Evolutionary conservation across 2,113 vertebrate genomes (phyloP).

Genomic region (Morone saxatilis): DNA sequence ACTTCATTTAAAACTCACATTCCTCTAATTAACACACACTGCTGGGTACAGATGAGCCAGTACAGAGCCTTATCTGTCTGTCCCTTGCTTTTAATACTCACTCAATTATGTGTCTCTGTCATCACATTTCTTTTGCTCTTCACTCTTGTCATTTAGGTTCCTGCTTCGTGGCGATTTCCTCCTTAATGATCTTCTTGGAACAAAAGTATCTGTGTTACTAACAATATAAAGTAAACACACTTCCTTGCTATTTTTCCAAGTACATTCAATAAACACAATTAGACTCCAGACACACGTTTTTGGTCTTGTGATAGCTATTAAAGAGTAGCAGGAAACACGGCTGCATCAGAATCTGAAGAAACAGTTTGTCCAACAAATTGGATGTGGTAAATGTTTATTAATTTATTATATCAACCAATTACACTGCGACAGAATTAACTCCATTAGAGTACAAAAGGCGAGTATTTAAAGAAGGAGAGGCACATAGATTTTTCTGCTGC

Average conservation of each 20-base stretch:
- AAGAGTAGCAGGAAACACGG: constrained; percentile 67
- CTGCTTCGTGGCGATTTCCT: constrained; percentile 13
- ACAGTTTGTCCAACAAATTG: constrained; percentile 83
- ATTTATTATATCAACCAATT: constrained; percentile 80
- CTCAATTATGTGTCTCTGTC: constrained; percentile 58
- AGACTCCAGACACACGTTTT: constrained; percentile 33
- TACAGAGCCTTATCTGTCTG: constrained; percentile 71
- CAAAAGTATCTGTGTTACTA: constrained; percentile 1
- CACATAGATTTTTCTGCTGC: constrained; percentile 52
- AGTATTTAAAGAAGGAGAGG: constrained; percentile 64
- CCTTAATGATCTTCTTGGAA: not conserved
- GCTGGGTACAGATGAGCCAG: constrained; percentile 75
- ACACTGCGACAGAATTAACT: constrained; percentile 76
- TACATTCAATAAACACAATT: constrained; percentile 48
- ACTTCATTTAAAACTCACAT: constrained; percentile 81
- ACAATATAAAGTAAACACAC: constrained; percentile 34
- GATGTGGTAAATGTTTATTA: constrained; percentile 74
- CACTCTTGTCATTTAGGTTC: constrained; percentile 35
- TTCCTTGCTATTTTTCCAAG: not conserved
- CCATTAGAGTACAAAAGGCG: constrained; percentile 62
- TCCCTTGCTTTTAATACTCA: constrained; percentile 47
- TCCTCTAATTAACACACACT: constrained; percentile 81
- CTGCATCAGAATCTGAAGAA: constrained; percentile 70
- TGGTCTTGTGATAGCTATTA: constrained; percentile 56
- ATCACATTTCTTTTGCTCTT: constrained; percentile 59